Evolutionary conservation across 2,113 vertebrate genomes (phyloP).

Genomic region (Rostratula benghalensis): DNA sequence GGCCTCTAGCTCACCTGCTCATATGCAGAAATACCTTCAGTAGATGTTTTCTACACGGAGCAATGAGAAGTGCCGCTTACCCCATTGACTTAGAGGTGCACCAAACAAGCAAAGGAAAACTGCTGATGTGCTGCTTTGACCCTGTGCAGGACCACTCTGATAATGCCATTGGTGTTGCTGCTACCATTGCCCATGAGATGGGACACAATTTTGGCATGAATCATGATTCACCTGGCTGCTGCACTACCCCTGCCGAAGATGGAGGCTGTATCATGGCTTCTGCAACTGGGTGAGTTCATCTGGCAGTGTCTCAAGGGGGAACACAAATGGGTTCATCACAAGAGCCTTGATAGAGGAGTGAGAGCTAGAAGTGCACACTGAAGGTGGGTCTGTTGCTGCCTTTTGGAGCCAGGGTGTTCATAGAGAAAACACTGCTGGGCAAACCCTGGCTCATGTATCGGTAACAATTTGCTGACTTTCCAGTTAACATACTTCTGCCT

Average conservation of each 20-base stretch:
- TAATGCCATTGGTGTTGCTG: constrained; percentile 88
- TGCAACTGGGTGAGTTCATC: constrained; percentile 86
- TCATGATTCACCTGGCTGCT: constrained; percentile 87
- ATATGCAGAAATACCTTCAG: not conserved
- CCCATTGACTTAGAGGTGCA: not conserved
- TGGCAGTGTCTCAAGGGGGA: not conserved
- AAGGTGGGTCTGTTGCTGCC: not conserved
- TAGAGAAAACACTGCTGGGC: not conserved
- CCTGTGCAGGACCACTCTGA: constrained; percentile 88
- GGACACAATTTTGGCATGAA: constrained; percentile 99
- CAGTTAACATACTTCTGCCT: not conserved
- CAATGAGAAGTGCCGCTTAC: not conserved
- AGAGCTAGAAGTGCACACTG: not conserved
- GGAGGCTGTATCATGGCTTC: constrained; percentile 99
- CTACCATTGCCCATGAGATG: constrained; percentile 96
- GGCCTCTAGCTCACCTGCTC: not conserved
- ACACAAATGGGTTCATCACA: not conserved
- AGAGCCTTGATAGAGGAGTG: not conserved
- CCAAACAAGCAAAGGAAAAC: not conserved
- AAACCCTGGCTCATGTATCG: not conserved
- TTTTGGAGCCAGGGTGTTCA: not conserved
- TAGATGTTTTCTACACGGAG: not conserved
- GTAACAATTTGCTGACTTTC: not conserved
- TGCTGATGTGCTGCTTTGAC: not conserved
- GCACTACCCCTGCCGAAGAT: constrained; percentile 81